Base-by-base conservation (phyloP, 2,888 invertebrate genomes). In the Xestia sexstrigata region DNA sequence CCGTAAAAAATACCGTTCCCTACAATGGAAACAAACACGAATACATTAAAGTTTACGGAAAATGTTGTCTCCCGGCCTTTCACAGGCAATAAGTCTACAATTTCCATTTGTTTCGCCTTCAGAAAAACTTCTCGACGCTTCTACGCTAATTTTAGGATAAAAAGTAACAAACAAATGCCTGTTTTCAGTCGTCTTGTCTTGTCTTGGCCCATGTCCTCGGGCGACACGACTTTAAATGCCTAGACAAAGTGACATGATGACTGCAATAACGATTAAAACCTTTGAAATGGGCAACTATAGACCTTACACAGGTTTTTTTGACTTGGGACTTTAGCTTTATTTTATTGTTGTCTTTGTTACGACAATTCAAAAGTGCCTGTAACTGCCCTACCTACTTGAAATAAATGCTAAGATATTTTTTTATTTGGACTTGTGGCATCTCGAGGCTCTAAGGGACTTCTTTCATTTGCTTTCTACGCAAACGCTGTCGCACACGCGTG, bases 71-170 rank as follows among this genome's bases (percentile, higher is more conserved):
- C 62, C 23, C 52, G 26, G 52, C 82, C 49, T 82, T 73, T 83
- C 78, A 75, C 79, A 86, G 47, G 78, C 86, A 75, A 85, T 86
- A 85, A 87, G 83, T 84, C 80, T 83, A 60, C 71, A 70, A 79
- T 80, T 72, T 87, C 71, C 72, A 85, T 83, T 82, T 74, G 73
- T 82, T 76, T 78, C 42, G 68, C 58, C 65, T 73, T 72, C 72
- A 73, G 65, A 76, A 80, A 72, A 85, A 74, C 45, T 76, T 76
- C 72, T 15, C 11, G 69, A 62, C 62, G 85, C 74, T 78, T 85
- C 71, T n/a, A 70, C 58, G 70, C 74, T 83, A 79, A 86, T 83
- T 81, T 77, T 68, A 52, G 67, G 47, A 70, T 42, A 58, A 71
- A 77, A 81, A 76, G 30, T 30, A 63, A 58, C 47, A 73, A 85